phyloP scores from a whole-genome alignment of 2,113 vertebrate genomes.

The Addax nasomaculatus region DNA sequence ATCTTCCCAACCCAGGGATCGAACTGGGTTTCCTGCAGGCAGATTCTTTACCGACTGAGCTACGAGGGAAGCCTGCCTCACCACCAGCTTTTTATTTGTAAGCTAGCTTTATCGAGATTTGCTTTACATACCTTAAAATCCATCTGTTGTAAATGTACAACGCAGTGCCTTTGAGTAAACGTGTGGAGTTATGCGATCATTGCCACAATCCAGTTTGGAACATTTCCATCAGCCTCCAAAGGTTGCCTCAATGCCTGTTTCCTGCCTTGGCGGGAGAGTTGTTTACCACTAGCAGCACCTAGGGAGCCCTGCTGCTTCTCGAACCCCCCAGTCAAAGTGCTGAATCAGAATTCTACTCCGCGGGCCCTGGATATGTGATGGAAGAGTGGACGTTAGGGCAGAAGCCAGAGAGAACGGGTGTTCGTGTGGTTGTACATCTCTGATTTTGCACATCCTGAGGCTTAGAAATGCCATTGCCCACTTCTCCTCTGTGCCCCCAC shows the following conservation, averaged over 20 bases:
- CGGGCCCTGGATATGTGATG: too few species aligned
- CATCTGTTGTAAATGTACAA: fast-evolving
- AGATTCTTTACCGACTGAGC: neutral
- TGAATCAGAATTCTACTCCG: fast-evolving
- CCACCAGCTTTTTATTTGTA: neutral
- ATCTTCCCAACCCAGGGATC: neutral
- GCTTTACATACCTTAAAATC: neutral
- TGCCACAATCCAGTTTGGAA: too few species aligned
- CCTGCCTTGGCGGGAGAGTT: neutral
- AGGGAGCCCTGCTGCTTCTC: neutral
- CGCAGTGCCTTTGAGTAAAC: fast-evolving
- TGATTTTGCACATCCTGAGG: neutral
- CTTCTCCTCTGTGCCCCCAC: neutral
- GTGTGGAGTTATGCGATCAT: fast-evolving
- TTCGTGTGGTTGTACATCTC: fast-evolving
- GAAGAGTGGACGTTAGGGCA: neutral
- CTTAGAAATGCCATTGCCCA: fast-evolving
- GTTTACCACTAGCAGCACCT: neutral
- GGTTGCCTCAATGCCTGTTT: neutral
- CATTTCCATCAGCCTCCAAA: neutral
- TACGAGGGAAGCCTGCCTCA: neutral
- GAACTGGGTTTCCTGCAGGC: neutral
- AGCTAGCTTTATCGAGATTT: neutral
- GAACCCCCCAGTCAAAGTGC: neutral
- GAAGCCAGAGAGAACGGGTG: fast-evolving